These are phyloP conservation scores for Rhinogobius similis DNA, from an alignment of 2,113 vertebrate genomes.

Conservation along the genomic window DNA sequence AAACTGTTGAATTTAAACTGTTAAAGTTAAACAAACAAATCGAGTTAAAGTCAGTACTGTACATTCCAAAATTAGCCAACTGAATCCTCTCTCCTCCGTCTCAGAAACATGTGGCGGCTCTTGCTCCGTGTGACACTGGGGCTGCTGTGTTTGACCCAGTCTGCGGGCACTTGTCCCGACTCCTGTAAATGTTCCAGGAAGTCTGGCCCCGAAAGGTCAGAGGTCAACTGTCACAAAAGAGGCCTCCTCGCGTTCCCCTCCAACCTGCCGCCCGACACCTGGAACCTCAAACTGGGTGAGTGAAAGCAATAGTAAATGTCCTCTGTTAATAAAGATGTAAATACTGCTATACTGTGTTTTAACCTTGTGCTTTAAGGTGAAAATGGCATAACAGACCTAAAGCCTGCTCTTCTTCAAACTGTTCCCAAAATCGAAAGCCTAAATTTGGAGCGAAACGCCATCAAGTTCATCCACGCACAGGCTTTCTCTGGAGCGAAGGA, in stretches of 20 bases:
- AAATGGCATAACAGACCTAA: slow-evolving; percentile 71
- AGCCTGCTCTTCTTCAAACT: slow-evolving; percentile 57
- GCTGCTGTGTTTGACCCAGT: slow-evolving; percentile 47
- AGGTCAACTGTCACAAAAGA: slow-evolving; percentile 75
- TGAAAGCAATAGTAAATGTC: background rate
- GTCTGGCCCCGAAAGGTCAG: slow-evolving; percentile 55
- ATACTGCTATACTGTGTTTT: background rate
- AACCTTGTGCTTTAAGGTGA: slow-evolving; percentile 60
- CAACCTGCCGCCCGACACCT: slow-evolving; percentile 68
- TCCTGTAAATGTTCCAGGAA: slow-evolving; percentile 69
- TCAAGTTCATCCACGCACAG: slow-evolving; percentile 71
- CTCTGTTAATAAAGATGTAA: background rate
- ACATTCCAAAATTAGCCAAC: background rate
- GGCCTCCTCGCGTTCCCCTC: slow-evolving; percentile 68
- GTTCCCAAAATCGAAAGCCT: slow-evolving; percentile 75
- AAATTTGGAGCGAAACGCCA: slow-evolving; percentile 75
- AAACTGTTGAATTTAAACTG: too few species aligned
- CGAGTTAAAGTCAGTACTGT: too few species aligned
- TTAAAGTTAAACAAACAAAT: too few species aligned
- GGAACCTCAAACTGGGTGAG: slow-evolving; percentile 77
- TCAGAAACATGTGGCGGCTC: slow-evolving; percentile 51
- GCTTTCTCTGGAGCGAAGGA: slow-evolving; percentile 71
- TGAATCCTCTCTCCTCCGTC: background rate
- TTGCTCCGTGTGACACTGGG: slow-evolving; percentile 41
- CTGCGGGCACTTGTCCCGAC: slow-evolving; percentile 58